Base-by-base conservation (phyloP, 37 sponge, comb jelly and placozoan genomes). In the Theonella swinhoei region DNA sequence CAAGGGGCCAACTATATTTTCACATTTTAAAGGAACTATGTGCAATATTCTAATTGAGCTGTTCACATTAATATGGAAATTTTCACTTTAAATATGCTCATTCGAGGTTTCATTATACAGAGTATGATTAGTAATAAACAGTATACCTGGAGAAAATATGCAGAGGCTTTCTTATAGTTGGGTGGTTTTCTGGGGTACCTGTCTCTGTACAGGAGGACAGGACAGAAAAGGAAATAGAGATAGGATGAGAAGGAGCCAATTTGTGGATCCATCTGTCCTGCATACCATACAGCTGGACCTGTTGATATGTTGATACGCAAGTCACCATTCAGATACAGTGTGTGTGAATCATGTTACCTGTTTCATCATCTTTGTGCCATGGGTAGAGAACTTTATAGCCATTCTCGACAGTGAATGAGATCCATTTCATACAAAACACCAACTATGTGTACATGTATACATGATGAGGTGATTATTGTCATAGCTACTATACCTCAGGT, bases 121-220 rank as follows among this genome's bases (percentile, higher is more conserved):
- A n/a, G n/a, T n/a, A n/a, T n/a, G n/a, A n/a, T n/a, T n/a, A n/a
- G n/a, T n/a, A n/a, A n/a, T n/a, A n/a, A n/a, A n/a, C n/a, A n/a
- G n/a, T 14, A 47, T 47, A 47, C 54, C 54, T 47, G 11, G 11
- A 47, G 11, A 7, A 47, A 47, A 47, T 47, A 14, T 17, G 11
- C 54, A 47, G 14, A 47, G 54, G 54, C 54, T 47, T 47, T 47
- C 14, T 14, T 7, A 47, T 17, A 47, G 54, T 47, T 47, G 11
- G 11, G 2, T 35, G 26, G 74, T 68, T 42, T 81, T 83, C 81
- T 72, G 5, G 92, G 92, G 64, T 91, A 91, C 29, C 75, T 42
- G 62, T 91, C 88, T 36, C 92, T 74, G 67, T 91, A 91, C 59
- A 91, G 47, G 11, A 91, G 75, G 8, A 80, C 88, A 14, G 92